Evolutionary conservation across 2,888 invertebrate genomes (phyloP), one percentile per base, ranked within the genome.

Genomic region (Lampropteryx suffumata): DNA sequence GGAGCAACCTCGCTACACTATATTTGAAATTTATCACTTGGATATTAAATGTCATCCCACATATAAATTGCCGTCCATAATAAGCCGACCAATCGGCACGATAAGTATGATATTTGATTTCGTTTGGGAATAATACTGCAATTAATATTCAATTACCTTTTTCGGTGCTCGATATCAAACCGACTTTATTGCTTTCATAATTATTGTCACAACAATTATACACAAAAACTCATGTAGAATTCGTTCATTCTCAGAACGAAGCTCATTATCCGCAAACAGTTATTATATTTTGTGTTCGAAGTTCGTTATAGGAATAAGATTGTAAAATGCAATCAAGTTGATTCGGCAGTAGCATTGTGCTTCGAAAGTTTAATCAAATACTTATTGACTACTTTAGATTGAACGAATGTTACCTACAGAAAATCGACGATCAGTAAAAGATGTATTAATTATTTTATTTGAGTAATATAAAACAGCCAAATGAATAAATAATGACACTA

Each of bases 21-120:
- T 70, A 73, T 72, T 73, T 73, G 64, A 75, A 70, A 78, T 80
- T 78, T 81, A 83, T 84, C 70, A 76, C 75, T 72, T 65, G 62
- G 64, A 69, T 79, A 84, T 82, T 82, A 82, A 83, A 81, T 76
- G 79, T 82, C 82, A 71, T 77, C 73, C 71, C 64, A 72, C 72
- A 76, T 80, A 83, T 79, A 80, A 79, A 81, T 82, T 79, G 75
- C 70, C 64, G 64, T 70, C 63, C 54, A 58, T 76, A 77, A 76
- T 77, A 71, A 75, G 69, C 62, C 62, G 61, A 58, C 49, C 65
- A 65, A 73, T 72, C 70, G 70, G 69, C 72, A 73, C 72, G 71
- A 79, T 73, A 41, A 44, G 47, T 41, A 48, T 33, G 29, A 26
- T 13, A 46, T 49, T 48, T 55, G 35, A 51, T 76, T 73, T 73